Evolutionary conservation across 1,140 invertebrate species (phyloP), one percentile per base, ranked within the genome.

Genomic region (Hylaeus volcanicus): DNA sequence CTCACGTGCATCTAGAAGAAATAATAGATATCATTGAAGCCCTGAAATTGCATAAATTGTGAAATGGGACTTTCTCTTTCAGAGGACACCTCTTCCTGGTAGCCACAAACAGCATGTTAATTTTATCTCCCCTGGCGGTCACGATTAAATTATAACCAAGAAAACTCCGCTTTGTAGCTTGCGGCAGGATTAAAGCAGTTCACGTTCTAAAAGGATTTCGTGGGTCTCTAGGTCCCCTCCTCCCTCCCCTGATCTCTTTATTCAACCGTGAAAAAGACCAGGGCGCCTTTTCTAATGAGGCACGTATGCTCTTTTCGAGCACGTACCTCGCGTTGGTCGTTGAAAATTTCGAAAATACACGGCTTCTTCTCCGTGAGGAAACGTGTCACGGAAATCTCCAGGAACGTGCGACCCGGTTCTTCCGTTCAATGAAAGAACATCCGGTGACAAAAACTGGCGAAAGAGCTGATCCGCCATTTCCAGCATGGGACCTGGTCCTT

Each of bases 221-320:
- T 72, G 60, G 53, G 66, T 77, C 76, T 53, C 26, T 51, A 9
- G 8, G 51, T 9, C 45, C 45, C 45, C 45, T 8, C 8, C 45
- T 48, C 2, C 45, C 5, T 11, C 51, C 51, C 9, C 1, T 9
- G 51, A 51, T 51, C 51, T 9, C 51, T 51, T 51, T 51, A 51
- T 51, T 51, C 51, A 9, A 11, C 6, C 51, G 51, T 37, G 71
- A 72, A 77, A 74, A 77, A 76, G 72, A 48, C 37, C 73, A 55
- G 8, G 37, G 37, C 51, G 9, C 51, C 51, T 51, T 51, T 51
- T 51, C 53, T 64, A 51, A 75, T 45, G 64, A 65, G 26, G 74
- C 80, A 82, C 80, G 80, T 79, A 74, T 77, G 81, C 39, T 74
- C 72, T 51, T 51, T 51, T 51, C 51, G 51, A 51, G 51, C 51